These are phyloP conservation scores for Ypsolopha sequella DNA, from an alignment of 2,888 invertebrate genomes.

Conservation along the genomic window DNA sequence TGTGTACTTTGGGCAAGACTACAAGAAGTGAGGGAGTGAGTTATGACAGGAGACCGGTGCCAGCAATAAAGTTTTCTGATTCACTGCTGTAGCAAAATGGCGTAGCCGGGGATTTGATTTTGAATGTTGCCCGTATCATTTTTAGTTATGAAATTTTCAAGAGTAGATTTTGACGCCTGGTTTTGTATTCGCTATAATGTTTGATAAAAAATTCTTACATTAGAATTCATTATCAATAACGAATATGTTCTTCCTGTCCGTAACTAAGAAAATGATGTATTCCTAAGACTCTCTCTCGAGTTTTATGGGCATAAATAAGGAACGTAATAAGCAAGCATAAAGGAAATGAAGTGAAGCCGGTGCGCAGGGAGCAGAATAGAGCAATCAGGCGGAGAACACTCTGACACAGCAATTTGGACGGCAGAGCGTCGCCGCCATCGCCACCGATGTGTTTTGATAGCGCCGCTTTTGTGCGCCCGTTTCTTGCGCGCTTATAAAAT, in stretches of 20 bases:
- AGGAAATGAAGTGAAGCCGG: constrained; percentile 32
- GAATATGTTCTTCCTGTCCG: too few relatives aligned
- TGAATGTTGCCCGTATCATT: too few relatives aligned
- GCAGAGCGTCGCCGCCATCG: constrained; percentile 21
- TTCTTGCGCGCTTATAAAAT: constrained; percentile 40
- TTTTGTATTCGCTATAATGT: too few relatives aligned
- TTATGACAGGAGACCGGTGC: not conserved
- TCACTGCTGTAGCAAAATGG: not conserved
- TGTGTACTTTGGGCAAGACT: not conserved
- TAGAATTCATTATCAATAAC: too few relatives aligned
- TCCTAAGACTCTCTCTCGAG: not conserved
- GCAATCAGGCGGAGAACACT: constrained; percentile 63
- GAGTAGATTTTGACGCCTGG: too few relatives aligned
- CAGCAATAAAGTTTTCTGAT: constrained; percentile 1
- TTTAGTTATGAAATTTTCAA: too few relatives aligned
- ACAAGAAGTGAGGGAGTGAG: not conserved
- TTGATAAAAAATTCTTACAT: too few relatives aligned
- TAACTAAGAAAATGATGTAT: too few relatives aligned
- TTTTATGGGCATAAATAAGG: not conserved
- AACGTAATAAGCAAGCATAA: constrained; percentile 39
- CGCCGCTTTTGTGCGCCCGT: constrained; percentile 49
- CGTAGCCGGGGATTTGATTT: not conserved
- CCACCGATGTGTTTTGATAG: constrained; percentile 62
- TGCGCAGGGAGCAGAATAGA: constrained; percentile 49
- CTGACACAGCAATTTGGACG: constrained; percentile 63